These are phyloP conservation scores for Phyllotreta striolata DNA, from an alignment of 2,888 invertebrate species.

Conservation along the genomic window DNA sequence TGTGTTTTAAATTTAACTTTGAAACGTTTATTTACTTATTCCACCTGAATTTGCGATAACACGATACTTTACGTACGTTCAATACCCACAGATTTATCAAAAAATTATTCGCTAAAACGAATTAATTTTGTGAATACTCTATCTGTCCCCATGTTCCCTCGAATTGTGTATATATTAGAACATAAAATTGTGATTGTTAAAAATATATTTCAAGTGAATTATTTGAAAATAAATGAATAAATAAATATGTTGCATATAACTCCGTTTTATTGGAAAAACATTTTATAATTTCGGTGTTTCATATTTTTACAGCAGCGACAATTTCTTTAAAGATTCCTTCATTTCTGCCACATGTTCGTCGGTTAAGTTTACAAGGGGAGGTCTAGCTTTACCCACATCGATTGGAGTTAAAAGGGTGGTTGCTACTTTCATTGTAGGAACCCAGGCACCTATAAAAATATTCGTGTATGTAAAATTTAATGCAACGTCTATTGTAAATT, in stretches of 20 bases:
- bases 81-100: neutral
- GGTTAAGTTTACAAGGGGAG: conserved; percentile 65
- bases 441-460: conserved; percentile 67
- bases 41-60: no score
- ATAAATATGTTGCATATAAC: conserved; percentile 30
- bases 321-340: conserved; percentile 30
- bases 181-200: conserved; percentile 29
- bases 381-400: conserved; percentile 69
- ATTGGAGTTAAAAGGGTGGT: conserved; percentile 70
- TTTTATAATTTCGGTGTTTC: neutral
- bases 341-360: conserved; percentile 44
- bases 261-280: conserved; percentile 7
- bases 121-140: conserved; percentile 16
- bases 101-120: no score
- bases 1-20: no score
- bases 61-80: no score
- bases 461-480: no score
- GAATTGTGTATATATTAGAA: conserved; percentile 20
- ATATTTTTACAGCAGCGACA: conserved; percentile 17
- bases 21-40: no score
- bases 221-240: conserved; percentile 25
- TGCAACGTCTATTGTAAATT: no score
- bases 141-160: conserved; percentile 17
- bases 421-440: conserved; percentile 74
- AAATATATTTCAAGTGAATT: conserved; percentile 21